Evolutionary conservation across 2,113 vertebrate genomes (phyloP).

Genomic region (Protobothrops flavoviridis): DNA sequence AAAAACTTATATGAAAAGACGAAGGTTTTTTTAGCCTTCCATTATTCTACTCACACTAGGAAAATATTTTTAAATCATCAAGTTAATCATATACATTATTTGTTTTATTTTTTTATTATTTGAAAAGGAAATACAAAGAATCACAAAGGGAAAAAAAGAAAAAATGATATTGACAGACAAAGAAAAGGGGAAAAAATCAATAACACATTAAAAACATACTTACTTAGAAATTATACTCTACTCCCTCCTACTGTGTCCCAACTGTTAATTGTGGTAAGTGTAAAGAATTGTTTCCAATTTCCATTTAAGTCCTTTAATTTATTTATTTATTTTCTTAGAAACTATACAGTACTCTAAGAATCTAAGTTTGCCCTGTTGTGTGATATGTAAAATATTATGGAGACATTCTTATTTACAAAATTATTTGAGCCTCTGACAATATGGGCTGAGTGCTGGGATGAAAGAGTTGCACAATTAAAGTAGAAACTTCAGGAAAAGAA

Average conservation of each 20-base stretch:
- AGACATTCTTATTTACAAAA: no score
- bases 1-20: neutral
- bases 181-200: neutral
- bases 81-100: neutral
- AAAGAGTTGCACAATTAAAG: neutral
- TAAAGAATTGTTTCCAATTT: neutral
- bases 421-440: no score
- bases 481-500: neutral
- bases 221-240: neutral
- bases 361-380: no score
- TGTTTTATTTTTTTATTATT: neutral
- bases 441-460: no score
- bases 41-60: neutral
- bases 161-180: neutral
- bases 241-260: neutral
- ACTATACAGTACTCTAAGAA: no score
- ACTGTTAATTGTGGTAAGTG: neutral
- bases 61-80: neutral
- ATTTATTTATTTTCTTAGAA: neutral
- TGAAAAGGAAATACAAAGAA: neutral
- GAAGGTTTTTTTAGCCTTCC: neutral
- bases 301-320: neutral
- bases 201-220: neutral
- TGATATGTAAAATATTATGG: no score
- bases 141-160: neutral